Conservation (phyloP, 2,888 invertebrate genomes). For the Harpalus rufipes region DNA sequence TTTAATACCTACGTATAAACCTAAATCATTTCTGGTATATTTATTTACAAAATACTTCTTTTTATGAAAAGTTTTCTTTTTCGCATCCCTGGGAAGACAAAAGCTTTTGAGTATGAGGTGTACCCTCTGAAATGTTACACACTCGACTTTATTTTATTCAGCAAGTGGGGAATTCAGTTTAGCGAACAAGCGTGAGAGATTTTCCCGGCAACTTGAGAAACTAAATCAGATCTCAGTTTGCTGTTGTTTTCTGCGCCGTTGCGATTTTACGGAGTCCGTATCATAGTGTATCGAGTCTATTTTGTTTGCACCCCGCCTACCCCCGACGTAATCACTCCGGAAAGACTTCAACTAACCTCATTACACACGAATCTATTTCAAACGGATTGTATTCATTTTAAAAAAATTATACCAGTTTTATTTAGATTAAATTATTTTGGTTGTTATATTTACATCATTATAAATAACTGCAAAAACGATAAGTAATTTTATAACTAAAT, state of each 20-base stretch:
- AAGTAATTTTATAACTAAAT: no score
- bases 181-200: constrained; percentile 60
- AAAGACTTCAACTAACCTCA: constrained; percentile 30
- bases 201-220: constrained; percentile 56
- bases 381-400: no score
- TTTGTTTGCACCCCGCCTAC: constrained; percentile 18
- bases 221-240: constrained; percentile 59
- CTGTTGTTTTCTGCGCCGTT: constrained; percentile 48
- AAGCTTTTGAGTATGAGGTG: not conserved
- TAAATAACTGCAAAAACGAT: no score
- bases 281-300: constrained; percentile 2
- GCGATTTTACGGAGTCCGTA: constrained; percentile 37
- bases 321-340: constrained; percentile 21
- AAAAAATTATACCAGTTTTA: no score
- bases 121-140: constrained; percentile 37
- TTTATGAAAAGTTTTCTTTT: not conserved
- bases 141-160: constrained; percentile 63
- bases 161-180: constrained; percentile 63
- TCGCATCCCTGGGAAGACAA: not conserved
- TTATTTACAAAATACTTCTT: no score
- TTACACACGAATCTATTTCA: not conserved
- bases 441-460: no score
- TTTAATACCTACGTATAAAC: no score
- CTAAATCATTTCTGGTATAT: no score
- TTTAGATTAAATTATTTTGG: no score